These are phyloP conservation scores for Pseudotriccus pelzelni DNA, from an alignment of 2,797 vertebrate species.

Conservation along the genomic window DNA sequence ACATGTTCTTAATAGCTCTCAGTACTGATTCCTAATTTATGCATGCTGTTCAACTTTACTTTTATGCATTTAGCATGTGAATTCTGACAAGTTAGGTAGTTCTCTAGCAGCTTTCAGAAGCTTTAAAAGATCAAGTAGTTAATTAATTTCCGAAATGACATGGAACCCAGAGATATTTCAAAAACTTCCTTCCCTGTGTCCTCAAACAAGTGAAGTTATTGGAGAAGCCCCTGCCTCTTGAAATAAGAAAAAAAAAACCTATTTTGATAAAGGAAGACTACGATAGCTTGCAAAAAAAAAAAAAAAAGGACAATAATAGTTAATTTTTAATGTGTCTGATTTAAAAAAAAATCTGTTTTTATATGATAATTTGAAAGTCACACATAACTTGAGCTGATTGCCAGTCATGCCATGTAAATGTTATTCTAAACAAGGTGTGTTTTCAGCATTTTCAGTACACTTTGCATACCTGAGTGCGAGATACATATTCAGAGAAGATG, in stretches of 20 bases:
- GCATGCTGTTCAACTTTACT: background rate
- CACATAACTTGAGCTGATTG: background rate
- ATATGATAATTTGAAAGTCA: background rate
- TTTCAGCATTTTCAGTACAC: background rate
- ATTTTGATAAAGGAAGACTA: background rate
- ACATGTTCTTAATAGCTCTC: background rate
- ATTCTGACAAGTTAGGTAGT: background rate
- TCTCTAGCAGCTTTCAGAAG: background rate
- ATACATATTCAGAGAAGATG: fast-evolving
- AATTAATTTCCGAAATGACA: background rate
- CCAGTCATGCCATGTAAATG: background rate
- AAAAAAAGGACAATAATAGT: background rate
- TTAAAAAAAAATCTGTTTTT: background rate
- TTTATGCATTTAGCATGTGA: background rate
- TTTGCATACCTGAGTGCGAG: background rate
- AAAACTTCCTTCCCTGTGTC: background rate
- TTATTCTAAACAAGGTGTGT: background rate
- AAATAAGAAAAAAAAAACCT: background rate
- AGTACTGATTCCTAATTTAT: background rate
- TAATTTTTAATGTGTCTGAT: background rate
- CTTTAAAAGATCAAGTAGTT: background rate
- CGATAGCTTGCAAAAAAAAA: background rate
- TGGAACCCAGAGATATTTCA: background rate
- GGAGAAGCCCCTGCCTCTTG: background rate
- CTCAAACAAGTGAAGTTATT: background rate